Conservation (phyloP, 2,888 invertebrate genomes). For the Agonopterix alstromeriana region DNA sequence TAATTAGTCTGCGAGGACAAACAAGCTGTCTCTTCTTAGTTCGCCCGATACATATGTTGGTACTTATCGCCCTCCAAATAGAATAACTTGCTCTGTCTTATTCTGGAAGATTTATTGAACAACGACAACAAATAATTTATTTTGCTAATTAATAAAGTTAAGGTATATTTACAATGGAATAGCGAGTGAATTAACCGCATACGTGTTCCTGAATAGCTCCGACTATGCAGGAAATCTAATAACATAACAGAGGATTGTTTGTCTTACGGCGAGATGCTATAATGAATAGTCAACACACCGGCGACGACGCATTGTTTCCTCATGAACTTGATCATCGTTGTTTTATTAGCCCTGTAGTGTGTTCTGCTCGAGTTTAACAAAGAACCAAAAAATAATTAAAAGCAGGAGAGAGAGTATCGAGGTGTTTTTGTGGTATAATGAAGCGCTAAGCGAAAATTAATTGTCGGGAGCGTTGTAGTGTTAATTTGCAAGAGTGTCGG, state of each 20-base stretch:
- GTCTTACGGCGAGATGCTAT: conserved; percentile 58
- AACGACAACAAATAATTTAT: conserved; percentile 4
- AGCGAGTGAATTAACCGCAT: conserved; percentile 38
- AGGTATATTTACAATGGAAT: conserved; percentile 18
- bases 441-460: conserved; percentile 40
- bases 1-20: conserved; percentile 75
- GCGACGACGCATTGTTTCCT: conserved; percentile 32
- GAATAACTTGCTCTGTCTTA: conserved; percentile 26
- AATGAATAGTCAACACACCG: conserved; percentile 69
- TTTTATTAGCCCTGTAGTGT: conserved; percentile 29
- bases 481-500: conserved; percentile 23
- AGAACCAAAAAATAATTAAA: conserved; percentile 1
- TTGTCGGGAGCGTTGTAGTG: conserved; percentile 29
- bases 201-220: conserved; percentile 34
- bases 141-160: conserved; percentile 33
- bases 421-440: conserved; percentile 16
- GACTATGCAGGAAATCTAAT: conserved; percentile 57
- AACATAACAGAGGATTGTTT: conserved; percentile 58
- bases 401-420: neutral
- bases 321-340: conserved; percentile 42
- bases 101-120: conserved; percentile 36
- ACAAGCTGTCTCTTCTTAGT: conserved; percentile 57
- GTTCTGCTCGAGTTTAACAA: conserved; percentile 2
- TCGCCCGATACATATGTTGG: conserved; percentile 47
- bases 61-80: conserved; percentile 37